Evolutionary conservation across 1,140 invertebrate species (phyloP).

Genomic region (Mamestra configurata): DNA sequence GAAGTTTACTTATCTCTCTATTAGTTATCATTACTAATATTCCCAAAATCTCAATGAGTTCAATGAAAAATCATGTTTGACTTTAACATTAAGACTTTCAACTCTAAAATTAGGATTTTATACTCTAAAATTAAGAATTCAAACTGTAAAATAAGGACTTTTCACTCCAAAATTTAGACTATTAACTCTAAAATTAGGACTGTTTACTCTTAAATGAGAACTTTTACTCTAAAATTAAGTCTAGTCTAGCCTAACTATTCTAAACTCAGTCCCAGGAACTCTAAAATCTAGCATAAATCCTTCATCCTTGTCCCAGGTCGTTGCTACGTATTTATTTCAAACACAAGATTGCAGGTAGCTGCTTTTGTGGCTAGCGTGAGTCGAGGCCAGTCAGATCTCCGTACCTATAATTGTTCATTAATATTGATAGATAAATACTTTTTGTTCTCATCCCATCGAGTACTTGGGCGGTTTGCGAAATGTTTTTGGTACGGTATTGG

Average conservation of each 20-base stretch:
- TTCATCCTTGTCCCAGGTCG: conserved; percentile 45
- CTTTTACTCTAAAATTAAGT: neutral
- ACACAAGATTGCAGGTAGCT: conserved; percentile 12
- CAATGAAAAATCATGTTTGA: too few species aligned
- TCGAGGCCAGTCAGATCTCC: conserved; percentile 49
- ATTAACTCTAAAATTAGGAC: too few species aligned
- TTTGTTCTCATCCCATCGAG: conserved; percentile 30
- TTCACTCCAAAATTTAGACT: too few species aligned
- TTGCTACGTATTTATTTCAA: conserved; percentile 42
- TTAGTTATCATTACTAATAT: too few species aligned
- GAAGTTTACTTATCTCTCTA: too few species aligned
- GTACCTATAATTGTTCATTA: conserved; percentile 44
- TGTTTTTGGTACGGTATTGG: conserved; percentile 4
- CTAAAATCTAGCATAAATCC: neutral
- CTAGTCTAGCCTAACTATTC: neutral
- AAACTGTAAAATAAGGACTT: too few species aligned
- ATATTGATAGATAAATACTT: conserved; percentile 45
- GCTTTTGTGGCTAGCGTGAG: conserved; percentile 50
- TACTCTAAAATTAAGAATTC: too few species aligned
- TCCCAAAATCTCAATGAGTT: too few species aligned
- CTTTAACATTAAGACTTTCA: too few species aligned
- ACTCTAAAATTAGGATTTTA: too few species aligned
- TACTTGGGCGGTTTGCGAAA: neutral
- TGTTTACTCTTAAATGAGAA: too few species aligned
- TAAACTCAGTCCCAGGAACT: neutral